Conservation (phyloP, 1,140 invertebrate genomes). For the Macrobrachium nipponense region DNA sequence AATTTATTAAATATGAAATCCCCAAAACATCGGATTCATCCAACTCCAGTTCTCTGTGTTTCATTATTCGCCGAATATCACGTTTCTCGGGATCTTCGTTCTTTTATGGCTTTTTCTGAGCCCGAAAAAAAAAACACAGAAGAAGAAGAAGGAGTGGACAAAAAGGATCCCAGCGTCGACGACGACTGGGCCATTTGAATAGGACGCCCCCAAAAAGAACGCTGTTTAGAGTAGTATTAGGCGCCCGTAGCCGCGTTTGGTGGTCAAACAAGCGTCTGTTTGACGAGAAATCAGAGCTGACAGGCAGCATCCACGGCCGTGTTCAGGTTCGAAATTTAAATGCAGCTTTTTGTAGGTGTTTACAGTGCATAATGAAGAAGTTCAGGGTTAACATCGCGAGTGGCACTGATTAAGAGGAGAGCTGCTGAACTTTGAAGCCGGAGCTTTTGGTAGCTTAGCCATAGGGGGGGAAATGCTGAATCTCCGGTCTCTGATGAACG, state of each 20-base stretch:
- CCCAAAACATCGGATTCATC: no score
- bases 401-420: slow-evolving; percentile 17
- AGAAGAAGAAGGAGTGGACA: not conserved
- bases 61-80: no score
- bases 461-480: no score
- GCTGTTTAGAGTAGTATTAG: slow-evolving; percentile 25
- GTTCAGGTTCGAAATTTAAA: slow-evolving; percentile 27
- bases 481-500: no score
- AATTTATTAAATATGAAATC: no score
- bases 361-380: slow-evolving; percentile 22
- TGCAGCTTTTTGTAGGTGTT: slow-evolving; percentile 11
- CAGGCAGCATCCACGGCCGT: slow-evolving; percentile 18
- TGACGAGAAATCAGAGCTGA: slow-evolving; percentile 35
- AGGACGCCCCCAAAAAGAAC: not conserved
- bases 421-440: not conserved
- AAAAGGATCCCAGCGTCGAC: not conserved
- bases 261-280: not conserved
- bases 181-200: slow-evolving; percentile 17
- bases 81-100: no score
- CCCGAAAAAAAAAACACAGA: no score
- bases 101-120: no score
- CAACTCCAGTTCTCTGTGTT: no score
- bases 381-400: slow-evolving; percentile 30
- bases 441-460: no score
- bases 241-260: slow-evolving; percentile 16